These are phyloP conservation scores for Octodonta nipae DNA, from an alignment of 2,888 invertebrate species.

Conservation along the genomic window DNA sequence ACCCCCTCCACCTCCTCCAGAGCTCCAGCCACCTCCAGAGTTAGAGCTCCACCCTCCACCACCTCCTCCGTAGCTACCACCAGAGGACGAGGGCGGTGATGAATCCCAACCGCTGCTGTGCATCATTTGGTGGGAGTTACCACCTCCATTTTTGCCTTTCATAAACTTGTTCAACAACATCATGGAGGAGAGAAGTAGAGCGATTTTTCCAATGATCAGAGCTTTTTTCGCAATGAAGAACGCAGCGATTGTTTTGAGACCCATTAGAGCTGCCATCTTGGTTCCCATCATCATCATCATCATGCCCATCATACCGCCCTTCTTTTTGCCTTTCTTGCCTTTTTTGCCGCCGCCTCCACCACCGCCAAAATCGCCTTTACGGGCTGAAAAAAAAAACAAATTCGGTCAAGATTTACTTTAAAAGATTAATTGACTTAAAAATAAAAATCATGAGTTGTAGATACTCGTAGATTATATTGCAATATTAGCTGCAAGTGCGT, in stretches of 20 bases:
- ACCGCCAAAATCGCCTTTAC: not conserved
- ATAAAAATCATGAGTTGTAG: too few relatives aligned
- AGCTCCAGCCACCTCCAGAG: too few relatives aligned
- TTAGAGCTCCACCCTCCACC: too few relatives aligned
- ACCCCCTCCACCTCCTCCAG: too few relatives aligned
- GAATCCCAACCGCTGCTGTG: not conserved
- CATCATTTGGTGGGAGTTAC: not conserved
- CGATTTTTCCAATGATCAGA: not conserved
- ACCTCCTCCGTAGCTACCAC: not conserved
- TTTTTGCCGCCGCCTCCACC: not conserved
- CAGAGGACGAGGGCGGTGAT: not conserved
- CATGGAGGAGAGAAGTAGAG: not conserved
- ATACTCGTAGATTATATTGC: too few relatives aligned
- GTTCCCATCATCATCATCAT: not conserved
- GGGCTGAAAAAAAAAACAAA: not conserved
- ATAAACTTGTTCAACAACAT: not conserved
- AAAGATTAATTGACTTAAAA: too few relatives aligned
- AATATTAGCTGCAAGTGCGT: too few relatives aligned
- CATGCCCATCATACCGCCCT: not conserved
- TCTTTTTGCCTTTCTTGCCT: conserved; percentile 1
- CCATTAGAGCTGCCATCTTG: not conserved
- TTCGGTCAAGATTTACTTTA: too few relatives aligned
- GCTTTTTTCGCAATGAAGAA: not conserved
- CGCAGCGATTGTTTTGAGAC: not conserved
- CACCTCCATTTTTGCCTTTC: not conserved